Evolutionary conservation across 2,888 invertebrate genomes (phyloP).

Genomic region (Dendrolimus houi): DNA sequence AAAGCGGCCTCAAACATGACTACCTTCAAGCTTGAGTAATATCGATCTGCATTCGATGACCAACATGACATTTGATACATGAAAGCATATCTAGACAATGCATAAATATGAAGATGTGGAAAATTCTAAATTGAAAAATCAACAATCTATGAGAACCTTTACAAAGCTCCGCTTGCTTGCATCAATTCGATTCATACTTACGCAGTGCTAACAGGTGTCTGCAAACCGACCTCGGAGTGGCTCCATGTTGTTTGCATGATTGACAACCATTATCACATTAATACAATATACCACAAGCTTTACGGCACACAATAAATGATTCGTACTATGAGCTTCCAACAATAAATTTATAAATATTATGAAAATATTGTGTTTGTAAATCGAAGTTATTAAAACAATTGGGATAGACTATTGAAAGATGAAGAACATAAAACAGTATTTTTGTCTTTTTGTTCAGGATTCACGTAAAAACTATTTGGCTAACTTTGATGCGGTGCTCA

Average conservation of each 20-base stretch:
- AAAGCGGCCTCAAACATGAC: conserved; percentile 32
- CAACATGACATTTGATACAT: conserved; percentile 37
- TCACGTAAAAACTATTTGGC: no score
- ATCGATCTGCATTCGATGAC: conserved; percentile 42
- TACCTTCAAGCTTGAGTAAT: conserved; percentile 39
- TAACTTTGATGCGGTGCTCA: no score
- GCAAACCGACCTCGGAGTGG: conserved; percentile 57
- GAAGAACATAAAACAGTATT: no score
- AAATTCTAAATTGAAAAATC: conserved; percentile 52
- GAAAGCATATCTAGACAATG: conserved; percentile 60
- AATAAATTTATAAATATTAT: conserved; percentile 6
- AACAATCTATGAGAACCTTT: conserved; percentile 59
- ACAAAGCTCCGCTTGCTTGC: conserved; percentile 63
- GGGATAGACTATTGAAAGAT: no score
- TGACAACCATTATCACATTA: conserved; percentile 74
- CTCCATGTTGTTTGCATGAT: conserved; percentile 71
- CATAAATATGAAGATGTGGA: conserved; percentile 58
- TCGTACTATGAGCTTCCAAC: conserved; percentile 43
- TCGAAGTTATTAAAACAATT: no score
- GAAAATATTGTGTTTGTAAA: background rate
- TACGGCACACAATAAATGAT: conserved; percentile 38
- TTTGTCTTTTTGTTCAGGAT: no score
- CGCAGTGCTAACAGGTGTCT: conserved; percentile 52
- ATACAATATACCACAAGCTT: conserved; percentile 65
- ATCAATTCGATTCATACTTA: conserved; percentile 67